These are phyloP conservation scores for Parnassius apollo DNA, from an alignment of 2,888 invertebrate species.

Conservation along the genomic window DNA sequence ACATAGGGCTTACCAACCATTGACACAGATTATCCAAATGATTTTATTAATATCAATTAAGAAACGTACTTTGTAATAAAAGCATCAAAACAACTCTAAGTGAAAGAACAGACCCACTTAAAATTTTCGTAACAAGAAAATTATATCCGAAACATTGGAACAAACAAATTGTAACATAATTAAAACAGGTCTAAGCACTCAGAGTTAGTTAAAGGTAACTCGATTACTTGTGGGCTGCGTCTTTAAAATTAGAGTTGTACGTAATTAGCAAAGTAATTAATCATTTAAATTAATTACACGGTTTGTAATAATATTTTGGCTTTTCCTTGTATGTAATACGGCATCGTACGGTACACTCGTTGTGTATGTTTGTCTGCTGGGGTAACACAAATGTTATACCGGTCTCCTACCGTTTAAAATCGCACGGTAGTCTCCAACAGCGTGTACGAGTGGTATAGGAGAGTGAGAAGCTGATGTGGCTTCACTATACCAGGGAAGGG, in stretches of 20 bases:
- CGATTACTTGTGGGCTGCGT: background rate
- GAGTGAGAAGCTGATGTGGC: no score
- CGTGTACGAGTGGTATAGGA: no score
- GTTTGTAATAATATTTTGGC: background rate
- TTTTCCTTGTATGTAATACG: no score
- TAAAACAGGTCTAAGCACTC: constrained; percentile 15
- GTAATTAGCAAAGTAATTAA: constrained; percentile 5
- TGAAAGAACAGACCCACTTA: background rate
- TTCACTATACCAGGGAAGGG: no score
- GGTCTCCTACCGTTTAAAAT: no score
- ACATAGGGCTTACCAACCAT: background rate
- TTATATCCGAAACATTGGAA: constrained; percentile 5
- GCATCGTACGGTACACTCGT: no score
- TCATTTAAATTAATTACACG: constrained; percentile 1
- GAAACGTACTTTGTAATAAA: background rate
- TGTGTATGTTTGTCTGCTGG: no score
- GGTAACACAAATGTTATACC: no score
- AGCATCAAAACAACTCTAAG: background rate
- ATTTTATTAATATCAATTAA: background rate
- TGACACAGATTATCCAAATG: no score
- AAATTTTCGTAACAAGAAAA: background rate
- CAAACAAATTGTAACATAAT: constrained; percentile 15
- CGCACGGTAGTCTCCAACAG: no score
- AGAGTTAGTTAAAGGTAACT: constrained; percentile 5
- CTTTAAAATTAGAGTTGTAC: constrained; percentile 5